Evolutionary conservation across 2,888 invertebrate genomes (phyloP), one percentile per base, ranked within the genome.

Genomic region (Loripinus fragilis): DNA sequence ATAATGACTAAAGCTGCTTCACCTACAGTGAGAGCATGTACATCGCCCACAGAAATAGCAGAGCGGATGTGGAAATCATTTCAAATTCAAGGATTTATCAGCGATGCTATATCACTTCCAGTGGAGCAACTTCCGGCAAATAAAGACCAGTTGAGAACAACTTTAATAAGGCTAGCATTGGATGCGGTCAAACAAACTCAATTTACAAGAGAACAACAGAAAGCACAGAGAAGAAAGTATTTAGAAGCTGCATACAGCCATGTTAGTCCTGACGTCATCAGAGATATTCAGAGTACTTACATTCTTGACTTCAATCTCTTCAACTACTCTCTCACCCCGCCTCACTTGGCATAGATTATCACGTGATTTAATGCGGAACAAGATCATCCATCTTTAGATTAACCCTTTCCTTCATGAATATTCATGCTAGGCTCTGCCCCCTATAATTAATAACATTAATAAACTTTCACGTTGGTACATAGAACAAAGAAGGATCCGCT

Each of bases 31-130:
- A 66, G 45, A 17, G 45, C n/a, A 15, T 83, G 83, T 28, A 76
- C 78, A 10, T 33, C 60, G 0, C 52, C 65, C 10, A 45, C 66
- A 23, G 78, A 76, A 45, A 50, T 76, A 0, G 60, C 60, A 23
- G 23, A 28, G 65, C 41, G 83, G 25, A 33, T 80, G 1, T 83
- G 83, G 83, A 80, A 78, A 64, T 66, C 83, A 10, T 80, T 83
- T 23, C 83, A 83, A 67, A 83, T 83, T 35, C 83, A 83, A 64
- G 83, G 83, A 30, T 80, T 74, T 71, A 78, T 83, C 33, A 76
- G 78, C 50, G 76, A 74, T 30, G 38, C 65, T 28, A 52, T 72
- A 25, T 55, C 75, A 15, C 50, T 76, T 64, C 79, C 79, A 0
- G 20, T 28, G 15, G 30, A 42, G 8, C 10, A 67, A 25, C 25